These are phyloP conservation scores for Cichladusa arquata DNA, from an alignment of 2,113 vertebrate species.

Conservation along the genomic window DNA sequence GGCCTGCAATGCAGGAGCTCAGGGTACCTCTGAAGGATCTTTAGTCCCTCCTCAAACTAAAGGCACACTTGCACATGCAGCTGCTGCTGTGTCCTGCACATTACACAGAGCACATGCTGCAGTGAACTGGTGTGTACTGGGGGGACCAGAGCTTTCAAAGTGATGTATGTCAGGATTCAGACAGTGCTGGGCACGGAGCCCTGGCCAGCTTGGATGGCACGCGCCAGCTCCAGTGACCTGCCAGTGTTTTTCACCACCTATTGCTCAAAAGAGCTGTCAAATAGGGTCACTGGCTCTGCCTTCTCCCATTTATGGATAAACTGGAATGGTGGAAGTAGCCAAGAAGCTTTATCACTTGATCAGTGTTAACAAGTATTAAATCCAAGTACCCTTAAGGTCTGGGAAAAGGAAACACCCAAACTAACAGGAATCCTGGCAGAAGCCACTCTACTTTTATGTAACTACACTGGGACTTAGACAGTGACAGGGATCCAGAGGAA, in stretches of 20 bases:
- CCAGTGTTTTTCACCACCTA: neutral
- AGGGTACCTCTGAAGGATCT: fast-evolving
- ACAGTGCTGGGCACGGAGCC: fast-evolving
- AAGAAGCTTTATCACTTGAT: neutral
- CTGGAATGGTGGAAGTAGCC: neutral
- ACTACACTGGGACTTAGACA: neutral
- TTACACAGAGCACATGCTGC: fast-evolving
- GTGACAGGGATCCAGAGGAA: neutral
- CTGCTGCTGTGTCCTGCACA: fast-evolving
- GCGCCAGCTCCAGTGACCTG: neutral
- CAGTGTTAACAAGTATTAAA: neutral
- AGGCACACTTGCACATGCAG: neutral
- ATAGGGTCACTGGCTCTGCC: neutral
- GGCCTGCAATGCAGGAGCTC: fast-evolving
- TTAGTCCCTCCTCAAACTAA: neutral
- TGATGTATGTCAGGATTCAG: neutral
- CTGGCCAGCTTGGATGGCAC: neutral
- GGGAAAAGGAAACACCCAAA: neutral
- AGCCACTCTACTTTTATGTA: neutral
- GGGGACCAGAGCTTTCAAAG: fast-evolving
- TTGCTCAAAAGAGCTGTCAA: neutral
- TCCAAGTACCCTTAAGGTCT: neutral
- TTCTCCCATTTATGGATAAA: neutral
- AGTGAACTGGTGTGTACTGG: neutral
- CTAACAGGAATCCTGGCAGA: neutral